These are phyloP conservation scores for Rhopalosiphum maidis DNA, from an alignment of 1,140 invertebrate species.

Conservation along the genomic window DNA sequence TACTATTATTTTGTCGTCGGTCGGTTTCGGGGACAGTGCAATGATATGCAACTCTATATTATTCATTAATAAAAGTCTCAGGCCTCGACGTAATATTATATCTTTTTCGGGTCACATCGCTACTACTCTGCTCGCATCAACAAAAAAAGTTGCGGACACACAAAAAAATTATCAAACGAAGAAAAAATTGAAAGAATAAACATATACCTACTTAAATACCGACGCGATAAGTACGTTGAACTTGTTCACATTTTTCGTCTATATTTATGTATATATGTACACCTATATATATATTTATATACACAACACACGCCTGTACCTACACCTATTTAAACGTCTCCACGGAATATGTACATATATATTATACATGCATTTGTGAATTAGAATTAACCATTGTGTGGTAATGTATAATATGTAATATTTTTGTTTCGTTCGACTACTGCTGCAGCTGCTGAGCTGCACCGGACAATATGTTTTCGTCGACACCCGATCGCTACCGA, in stretches of 20 bases:
- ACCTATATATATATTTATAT: neutral
- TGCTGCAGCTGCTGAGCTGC: neutral
- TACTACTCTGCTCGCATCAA: neutral
- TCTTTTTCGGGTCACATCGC: neutral
- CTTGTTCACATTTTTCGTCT: neutral
- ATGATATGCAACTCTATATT: neutral
- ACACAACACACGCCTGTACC: neutral
- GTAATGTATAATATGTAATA: slow-evolving; percentile 27
- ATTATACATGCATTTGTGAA: neutral
- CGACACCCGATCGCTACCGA: neutral
- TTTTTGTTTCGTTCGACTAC: neutral
- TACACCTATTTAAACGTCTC: neutral
- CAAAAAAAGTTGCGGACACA: neutral
- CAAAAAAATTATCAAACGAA: neutral
- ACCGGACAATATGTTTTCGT: neutral
- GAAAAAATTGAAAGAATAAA: neutral
- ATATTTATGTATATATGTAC: neutral
- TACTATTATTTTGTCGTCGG: neutral
- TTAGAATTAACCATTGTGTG: slow-evolving; percentile 37
- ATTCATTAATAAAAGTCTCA: neutral
- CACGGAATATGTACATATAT: no score
- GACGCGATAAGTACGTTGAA: slow-evolving; percentile 9
- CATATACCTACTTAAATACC: neutral
- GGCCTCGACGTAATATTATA: neutral
- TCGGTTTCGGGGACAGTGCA: neutral